Percentiles rank a stretch among this genome's conserved stretches.
Conservation (phyloP, 2,113 vertebrate species). For the Amphilophus citrinellus region DNA sequence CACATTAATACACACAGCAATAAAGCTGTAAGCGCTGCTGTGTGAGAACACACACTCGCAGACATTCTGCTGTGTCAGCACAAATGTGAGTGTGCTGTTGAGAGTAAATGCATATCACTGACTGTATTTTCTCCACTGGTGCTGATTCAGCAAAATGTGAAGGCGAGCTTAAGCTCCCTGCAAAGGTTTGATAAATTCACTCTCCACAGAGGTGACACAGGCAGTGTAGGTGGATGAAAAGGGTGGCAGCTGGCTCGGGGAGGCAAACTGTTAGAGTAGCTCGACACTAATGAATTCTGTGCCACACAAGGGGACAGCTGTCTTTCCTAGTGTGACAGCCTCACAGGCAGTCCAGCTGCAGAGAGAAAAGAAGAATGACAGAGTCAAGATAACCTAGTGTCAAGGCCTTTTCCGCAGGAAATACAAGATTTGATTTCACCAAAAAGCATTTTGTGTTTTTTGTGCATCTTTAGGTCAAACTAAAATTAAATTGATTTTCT, state of each 20-base stretch:
- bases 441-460: too few species aligned
- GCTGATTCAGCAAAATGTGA: constrained; percentile 60
- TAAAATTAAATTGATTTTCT: too few species aligned
- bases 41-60: neutral
- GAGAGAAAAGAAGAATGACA: neutral
- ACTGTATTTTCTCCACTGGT: constrained; percentile 15
- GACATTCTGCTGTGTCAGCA: constrained; percentile 58
- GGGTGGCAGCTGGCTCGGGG: constrained; percentile 17
- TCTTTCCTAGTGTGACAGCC: neutral
- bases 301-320: neutral
- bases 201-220: neutral
- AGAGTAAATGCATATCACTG: constrained; percentile 13
- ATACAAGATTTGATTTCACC: neutral
- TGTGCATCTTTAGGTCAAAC: too few species aligned
- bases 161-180: constrained; percentile 46
- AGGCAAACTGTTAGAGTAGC: neutral
- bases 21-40: neutral
- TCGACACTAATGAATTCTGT: neutral
- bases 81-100: constrained; percentile 9
- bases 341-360: neutral
- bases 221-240: constrained; percentile 5
- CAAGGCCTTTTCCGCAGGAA: neutral
- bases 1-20: neutral
- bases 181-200: constrained; percentile 45
- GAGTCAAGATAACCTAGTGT: neutral